Conservation (phyloP, 2,888 invertebrate genomes). For the Pardosa pseudoannulata region DNA sequence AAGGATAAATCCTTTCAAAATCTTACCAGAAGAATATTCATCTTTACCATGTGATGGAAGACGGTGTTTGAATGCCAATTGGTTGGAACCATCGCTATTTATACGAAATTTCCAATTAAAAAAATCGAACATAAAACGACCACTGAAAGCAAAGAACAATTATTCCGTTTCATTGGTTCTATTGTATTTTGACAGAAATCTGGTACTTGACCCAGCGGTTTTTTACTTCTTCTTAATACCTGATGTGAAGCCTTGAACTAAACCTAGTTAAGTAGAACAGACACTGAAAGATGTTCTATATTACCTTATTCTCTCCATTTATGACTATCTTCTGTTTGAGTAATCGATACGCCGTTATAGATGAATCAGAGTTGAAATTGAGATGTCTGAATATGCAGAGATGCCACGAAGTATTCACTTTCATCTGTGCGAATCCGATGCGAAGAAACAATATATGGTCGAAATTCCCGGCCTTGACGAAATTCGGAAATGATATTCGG, state of each 20-base stretch:
- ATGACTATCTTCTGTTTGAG: neutral
- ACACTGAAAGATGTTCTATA: neutral
- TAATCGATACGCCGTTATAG: neutral
- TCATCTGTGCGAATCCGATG: neutral
- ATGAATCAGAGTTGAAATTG: neutral
- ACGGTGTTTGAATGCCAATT: neutral
- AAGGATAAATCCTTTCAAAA: too few species aligned
- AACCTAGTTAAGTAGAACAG: neutral
- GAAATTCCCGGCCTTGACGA: neutral
- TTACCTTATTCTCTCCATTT: neutral
- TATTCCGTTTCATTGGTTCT: neutral
- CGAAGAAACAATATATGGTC: neutral
- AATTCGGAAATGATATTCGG: neutral
- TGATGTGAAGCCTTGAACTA: neutral
- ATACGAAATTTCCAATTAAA: neutral
- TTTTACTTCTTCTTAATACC: neutral
- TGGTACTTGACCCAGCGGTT: neutral
- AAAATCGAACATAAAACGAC: neutral
- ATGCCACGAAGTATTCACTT: neutral
- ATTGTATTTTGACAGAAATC: constrained; percentile 4
- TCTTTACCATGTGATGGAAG: neutral
- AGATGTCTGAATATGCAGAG: neutral
- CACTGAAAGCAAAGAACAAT: neutral
- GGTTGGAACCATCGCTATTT: neutral
- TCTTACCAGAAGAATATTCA: constrained; percentile 1